Conservation (phyloP, 2,797 vertebrate species). For the Neosalanx taihuensis region DNA sequence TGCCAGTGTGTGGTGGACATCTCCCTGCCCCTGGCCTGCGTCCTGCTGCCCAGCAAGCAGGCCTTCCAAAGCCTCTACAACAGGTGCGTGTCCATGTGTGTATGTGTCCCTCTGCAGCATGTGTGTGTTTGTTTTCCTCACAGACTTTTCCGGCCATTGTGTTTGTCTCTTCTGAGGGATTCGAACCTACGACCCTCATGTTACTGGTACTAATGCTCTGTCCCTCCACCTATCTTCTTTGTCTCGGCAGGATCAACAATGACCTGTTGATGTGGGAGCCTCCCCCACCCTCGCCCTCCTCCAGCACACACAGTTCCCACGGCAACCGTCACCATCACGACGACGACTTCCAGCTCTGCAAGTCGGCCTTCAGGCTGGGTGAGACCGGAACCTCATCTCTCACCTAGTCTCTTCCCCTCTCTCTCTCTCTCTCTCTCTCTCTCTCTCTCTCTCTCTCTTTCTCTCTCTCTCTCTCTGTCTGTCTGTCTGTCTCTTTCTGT, state of each 20-base stretch:
- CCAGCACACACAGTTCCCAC: slow-evolving; percentile 29
- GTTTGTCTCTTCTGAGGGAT: background rate
- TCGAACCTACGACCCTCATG: background rate
- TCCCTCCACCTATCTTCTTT: slow-evolving; percentile 5
- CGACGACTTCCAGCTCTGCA: slow-evolving; percentile 84
- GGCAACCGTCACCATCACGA: slow-evolving; percentile 50
- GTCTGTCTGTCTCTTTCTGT: too few relatives aligned
- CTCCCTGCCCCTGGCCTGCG: slow-evolving; percentile 76
- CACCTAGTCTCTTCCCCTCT: too few relatives aligned
- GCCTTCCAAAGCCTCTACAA: slow-evolving; percentile 90
- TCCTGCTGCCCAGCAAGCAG: slow-evolving; percentile 88
- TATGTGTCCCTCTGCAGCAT: background rate
- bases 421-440: too few relatives aligned
- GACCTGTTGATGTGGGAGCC: slow-evolving; percentile 93
- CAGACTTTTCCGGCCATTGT: background rate
- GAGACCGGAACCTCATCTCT: slow-evolving; percentile 32
- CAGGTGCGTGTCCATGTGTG: slow-evolving; percentile 66
- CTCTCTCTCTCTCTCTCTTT: too few relatives aligned
- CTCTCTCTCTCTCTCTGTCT: too few relatives aligned
- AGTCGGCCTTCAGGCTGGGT: slow-evolving; percentile 86
- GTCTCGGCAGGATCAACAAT: slow-evolving; percentile 82
- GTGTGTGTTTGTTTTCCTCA: background rate
- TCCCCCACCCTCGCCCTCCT: slow-evolving; percentile 54
- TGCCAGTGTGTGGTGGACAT: slow-evolving; percentile 85
- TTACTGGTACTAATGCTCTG: background rate